A percentile compares a stretch with the other conserved stretches of the same genome.
Conservation (phyloP, 2,113 vertebrate species). For the Pangasianodon hypophthalmus region DNA sequence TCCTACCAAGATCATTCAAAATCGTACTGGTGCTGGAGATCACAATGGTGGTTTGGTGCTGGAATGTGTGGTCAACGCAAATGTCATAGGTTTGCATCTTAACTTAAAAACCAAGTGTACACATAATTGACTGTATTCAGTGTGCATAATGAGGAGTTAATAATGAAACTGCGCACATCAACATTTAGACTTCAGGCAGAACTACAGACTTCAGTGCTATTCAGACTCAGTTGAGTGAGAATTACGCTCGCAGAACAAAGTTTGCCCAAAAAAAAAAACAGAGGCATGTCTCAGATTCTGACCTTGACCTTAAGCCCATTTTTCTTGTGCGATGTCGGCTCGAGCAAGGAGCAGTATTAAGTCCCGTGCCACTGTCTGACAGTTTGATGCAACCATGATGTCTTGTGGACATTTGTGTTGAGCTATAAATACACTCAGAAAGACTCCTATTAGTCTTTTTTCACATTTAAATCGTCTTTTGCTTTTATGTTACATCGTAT, state of each 20-base stretch:
- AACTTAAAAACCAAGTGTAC: background rate
- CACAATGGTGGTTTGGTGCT: background rate
- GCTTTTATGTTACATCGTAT: background rate
- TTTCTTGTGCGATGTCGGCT: background rate
- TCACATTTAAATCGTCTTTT: background rate
- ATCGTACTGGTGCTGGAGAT: background rate
- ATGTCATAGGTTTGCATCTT: background rate
- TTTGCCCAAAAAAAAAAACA: background rate
- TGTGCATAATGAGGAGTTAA: background rate
- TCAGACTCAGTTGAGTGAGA: background rate
- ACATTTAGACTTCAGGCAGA: background rate
- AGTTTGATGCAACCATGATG: background rate
- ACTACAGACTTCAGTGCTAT: background rate
- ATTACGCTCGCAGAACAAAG: background rate
- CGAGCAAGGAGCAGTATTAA: background rate
- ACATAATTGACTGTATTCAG: background rate
- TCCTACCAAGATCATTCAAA: too few species aligned
- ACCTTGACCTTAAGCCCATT: background rate
- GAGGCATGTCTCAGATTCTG: background rate
- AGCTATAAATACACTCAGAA: background rate
- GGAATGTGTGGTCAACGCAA: background rate
- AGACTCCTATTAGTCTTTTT: background rate
- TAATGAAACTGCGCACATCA: background rate
- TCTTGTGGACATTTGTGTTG: background rate
- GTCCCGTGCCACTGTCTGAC: background rate